Percentiles rank a stretch among this genome's conserved stretches.
phyloP scores from a whole-genome alignment of 2,113 vertebrate genomes.

The Podarcis raffonei region DNA sequence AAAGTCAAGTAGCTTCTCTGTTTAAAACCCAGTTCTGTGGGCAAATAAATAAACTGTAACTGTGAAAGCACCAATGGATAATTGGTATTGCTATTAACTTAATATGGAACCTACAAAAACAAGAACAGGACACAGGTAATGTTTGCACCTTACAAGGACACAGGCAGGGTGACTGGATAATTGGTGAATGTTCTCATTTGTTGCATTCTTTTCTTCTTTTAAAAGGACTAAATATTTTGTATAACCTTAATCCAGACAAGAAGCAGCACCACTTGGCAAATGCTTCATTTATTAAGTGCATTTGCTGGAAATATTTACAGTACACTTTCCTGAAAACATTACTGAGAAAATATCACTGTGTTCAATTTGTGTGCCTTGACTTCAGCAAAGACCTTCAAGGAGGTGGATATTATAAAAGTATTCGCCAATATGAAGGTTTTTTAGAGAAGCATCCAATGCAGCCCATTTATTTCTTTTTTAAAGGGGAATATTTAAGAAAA shows the following conservation, averaged over 20 bases:
- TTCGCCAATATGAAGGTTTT: conserved; percentile 6
- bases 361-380: conserved; percentile 54
- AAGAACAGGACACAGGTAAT: neutral
- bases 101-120: neutral
- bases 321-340: conserved; percentile 64
- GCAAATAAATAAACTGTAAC: neutral
- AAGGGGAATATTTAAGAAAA: conserved; percentile 28
- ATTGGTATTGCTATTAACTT: neutral
- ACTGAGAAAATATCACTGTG: conserved; percentile 51
- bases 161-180: conserved; percentile 29
- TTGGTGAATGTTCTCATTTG: conserved; percentile 28
- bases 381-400: conserved; percentile 41
- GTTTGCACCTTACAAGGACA: neutral
- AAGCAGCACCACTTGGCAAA: conserved; percentile 45
- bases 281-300: conserved; percentile 68
- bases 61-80: neutral
- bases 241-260: conserved; percentile 53
- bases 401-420: conserved; percentile 26
- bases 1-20: neutral
- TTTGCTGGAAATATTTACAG: conserved; percentile 71
- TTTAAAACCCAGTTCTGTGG: neutral
- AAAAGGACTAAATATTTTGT: conserved; percentile 51
- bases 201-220: neutral
- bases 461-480: neutral
- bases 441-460: conserved; percentile 32